Percentiles rank a stretch among this genome's conserved stretches.
Evolutionary conservation across 2,888 invertebrate species (phyloP).

Genomic region (Abrostola tripartita): DNA sequence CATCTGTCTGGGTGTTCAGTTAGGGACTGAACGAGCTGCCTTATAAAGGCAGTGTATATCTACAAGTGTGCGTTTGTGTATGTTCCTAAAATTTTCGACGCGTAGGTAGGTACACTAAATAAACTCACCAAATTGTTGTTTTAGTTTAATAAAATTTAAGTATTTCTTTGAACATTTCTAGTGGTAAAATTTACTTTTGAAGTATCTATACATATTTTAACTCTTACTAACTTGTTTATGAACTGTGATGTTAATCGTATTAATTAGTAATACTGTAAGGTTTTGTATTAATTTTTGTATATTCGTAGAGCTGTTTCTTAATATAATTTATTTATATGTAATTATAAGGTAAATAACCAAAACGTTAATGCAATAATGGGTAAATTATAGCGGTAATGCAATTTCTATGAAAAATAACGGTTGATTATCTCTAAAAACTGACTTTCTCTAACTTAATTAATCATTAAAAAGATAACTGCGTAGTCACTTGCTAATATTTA

Average conservation of each 20-base stretch:
- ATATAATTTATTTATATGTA: slow-evolving; percentile 87
- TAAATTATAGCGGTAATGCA: slow-evolving; percentile 60
- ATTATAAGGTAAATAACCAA: slow-evolving; percentile 75
- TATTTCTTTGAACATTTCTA: slow-evolving; percentile 71
- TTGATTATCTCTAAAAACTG: slow-evolving; percentile 10
- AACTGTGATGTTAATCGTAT: slow-evolving; percentile 89
- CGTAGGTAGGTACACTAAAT: slow-evolving; percentile 72
- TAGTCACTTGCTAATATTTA: slow-evolving; percentile 61
- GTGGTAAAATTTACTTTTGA: slow-evolving; percentile 78
- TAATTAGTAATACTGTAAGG: slow-evolving; percentile 85
- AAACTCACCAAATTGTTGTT: slow-evolving; percentile 84
- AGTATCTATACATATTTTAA: slow-evolving; percentile 78
- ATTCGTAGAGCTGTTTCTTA: slow-evolving; percentile 86
- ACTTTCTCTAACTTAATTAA: slow-evolving; percentile 20
- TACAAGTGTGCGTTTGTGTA: slow-evolving; percentile 69
- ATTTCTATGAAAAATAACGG: slow-evolving; percentile 15
- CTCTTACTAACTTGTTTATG: slow-evolving; percentile 86
- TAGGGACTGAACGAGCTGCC: slow-evolving; percentile 60
- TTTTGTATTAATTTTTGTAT: slow-evolving; percentile 87
- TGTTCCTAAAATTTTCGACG: slow-evolving; percentile 82
- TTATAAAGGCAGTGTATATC: slow-evolving; percentile 74
- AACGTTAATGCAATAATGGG: slow-evolving; percentile 63
- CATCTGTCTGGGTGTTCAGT: slow-evolving; percentile 45
- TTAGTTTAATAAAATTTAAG: slow-evolving; percentile 71
- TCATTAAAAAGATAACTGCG: slow-evolving; percentile 10